Evolutionary conservation across 2,888 invertebrate genomes (phyloP).

Genomic region (Aromia moschata): DNA sequence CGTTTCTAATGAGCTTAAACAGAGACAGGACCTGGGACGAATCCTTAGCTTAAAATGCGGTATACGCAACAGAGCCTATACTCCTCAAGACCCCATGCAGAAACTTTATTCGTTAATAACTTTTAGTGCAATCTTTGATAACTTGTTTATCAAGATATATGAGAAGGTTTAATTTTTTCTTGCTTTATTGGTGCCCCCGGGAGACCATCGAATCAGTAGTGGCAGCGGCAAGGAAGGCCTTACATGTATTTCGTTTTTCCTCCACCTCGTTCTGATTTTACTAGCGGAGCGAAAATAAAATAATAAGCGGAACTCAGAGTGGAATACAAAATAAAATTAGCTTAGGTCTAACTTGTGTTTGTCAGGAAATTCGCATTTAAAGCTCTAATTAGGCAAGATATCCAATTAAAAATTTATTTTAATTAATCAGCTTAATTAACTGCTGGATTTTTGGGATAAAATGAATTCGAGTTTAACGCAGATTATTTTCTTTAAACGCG

Average conservation of each 20-base stretch:
- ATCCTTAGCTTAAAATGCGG: no score
- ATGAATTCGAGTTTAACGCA: no score
- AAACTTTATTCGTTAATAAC: no score
- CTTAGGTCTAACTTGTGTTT: background rate
- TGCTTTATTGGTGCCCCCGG: background rate
- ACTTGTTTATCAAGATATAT: background rate
- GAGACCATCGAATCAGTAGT: background rate
- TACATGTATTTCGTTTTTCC: background rate
- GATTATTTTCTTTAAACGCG: no score
- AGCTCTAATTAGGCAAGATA: background rate
- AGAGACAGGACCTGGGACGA: background rate
- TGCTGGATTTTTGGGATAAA: no score
- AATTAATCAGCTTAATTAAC: no score
- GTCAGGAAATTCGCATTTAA: background rate
- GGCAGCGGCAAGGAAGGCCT: background rate
- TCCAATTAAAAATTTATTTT: no score
- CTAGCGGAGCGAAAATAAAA: background rate
- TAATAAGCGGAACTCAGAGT: background rate
- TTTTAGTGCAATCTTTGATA: no score
- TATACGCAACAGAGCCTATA: no score
- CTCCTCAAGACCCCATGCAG: no score
- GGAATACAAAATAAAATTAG: background rate
- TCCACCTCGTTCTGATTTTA: background rate
- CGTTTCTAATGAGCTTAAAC: slow-evolving; percentile 1
- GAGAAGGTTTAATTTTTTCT: background rate